Percentiles rank a stretch among this genome's conserved stretches.
Conservation (phyloP, 2,888 invertebrate genomes). For the Leucophenga maculata region DNA sequence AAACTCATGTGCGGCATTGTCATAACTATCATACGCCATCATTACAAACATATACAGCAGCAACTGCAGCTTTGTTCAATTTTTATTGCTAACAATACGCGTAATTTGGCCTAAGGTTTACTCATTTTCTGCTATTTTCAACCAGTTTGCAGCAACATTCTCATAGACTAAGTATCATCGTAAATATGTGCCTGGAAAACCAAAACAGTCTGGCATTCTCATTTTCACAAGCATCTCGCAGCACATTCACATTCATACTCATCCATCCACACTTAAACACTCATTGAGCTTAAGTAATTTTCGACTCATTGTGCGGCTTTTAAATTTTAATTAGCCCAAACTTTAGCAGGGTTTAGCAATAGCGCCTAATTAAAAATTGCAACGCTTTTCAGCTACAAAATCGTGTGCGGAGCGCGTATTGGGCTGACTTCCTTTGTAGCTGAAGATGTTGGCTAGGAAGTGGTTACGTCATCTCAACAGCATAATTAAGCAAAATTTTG, state of each 20-base stretch:
- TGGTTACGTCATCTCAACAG: conserved; percentile 37
- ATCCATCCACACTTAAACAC: background rate
- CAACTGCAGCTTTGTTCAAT: background rate
- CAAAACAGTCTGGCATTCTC: conserved; percentile 10
- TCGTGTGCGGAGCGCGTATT: background rate
- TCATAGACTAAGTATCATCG: background rate
- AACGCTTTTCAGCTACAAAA: conserved; percentile 37
- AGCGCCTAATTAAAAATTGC: conserved; percentile 53
- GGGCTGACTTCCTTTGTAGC: conserved; percentile 29
- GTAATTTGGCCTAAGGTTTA: conserved; percentile 45
- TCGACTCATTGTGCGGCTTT: conserved; percentile 63
- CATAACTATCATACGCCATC: conserved; percentile 36
- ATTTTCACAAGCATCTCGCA: conserved; percentile 29
- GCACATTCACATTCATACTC: background rate
- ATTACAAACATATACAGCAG: conserved; percentile 48
- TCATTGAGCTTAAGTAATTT: conserved; percentile 47
- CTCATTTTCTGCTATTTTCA: conserved; percentile 13
- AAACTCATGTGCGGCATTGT: conserved; percentile 38
- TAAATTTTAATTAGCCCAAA: conserved; percentile 64
- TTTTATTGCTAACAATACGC: conserved; percentile 52
- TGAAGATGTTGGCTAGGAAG: conserved; percentile 27
- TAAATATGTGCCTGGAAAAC: background rate
- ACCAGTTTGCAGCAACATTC: background rate
- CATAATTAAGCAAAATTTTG: conserved; percentile 39
- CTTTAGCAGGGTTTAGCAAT: conserved; percentile 33